phyloP scores from a whole-genome alignment of 92 coral and sea anemone genomes.

The Epizoanthus rinbou region DNA sequence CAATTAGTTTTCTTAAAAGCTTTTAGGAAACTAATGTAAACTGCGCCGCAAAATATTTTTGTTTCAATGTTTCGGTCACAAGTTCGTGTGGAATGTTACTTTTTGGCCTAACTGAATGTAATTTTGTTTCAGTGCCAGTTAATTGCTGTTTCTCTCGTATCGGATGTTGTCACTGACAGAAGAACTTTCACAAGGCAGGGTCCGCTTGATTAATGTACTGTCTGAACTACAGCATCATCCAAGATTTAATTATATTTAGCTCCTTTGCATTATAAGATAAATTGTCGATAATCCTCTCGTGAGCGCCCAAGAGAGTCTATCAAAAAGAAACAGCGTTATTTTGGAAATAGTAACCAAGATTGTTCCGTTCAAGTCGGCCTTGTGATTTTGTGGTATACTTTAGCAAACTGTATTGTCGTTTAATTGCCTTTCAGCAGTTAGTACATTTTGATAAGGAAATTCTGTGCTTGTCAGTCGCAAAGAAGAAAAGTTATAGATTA shows the following conservation, averaged over 20 bases:
- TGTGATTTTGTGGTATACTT: neutral
- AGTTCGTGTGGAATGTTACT: too few species aligned
- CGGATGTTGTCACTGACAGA: conserved; percentile 14
- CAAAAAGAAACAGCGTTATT: conserved; percentile 17
- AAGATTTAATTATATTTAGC: conserved; percentile 44
- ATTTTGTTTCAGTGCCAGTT: neutral
- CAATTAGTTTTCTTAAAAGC: conserved; percentile 11
- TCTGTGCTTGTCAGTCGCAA: neutral
- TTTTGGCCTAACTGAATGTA: too few species aligned
- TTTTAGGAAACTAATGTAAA: neutral
- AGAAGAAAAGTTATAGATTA: neutral
- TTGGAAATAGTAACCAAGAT: neutral
- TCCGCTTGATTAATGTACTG: conserved; percentile 32
- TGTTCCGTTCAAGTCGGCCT: conserved; percentile 19
- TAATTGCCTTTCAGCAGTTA: neutral
- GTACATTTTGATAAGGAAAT: neutral
- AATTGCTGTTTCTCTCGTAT: neutral
- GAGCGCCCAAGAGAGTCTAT: neutral
- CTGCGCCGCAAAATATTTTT: neutral
- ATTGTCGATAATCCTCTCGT: conserved; percentile 1
- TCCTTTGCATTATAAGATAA: conserved; percentile 34
- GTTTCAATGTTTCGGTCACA: neutral
- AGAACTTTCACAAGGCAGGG: neutral
- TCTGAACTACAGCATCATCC: conserved; percentile 10
- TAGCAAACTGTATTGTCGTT: conserved; percentile 1